Evolutionary conservation across 2,113 vertebrate genomes (phyloP), one percentile per base, ranked within the genome.

Genomic region (Oreochromis niloticus): DNA sequence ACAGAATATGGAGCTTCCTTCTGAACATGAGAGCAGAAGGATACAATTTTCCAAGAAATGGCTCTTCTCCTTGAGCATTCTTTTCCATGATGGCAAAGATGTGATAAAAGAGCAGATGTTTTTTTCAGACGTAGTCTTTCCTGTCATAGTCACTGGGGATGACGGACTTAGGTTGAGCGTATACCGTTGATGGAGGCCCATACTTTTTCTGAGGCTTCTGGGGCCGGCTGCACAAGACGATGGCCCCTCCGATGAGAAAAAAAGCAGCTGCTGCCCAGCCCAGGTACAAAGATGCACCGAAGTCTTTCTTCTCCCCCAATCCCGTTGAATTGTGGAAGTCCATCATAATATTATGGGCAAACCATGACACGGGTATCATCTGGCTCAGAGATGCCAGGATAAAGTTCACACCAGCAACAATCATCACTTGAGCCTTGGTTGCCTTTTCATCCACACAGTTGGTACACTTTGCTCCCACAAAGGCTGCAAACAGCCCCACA

Each of bases 381-480:
- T 95, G 97, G 92, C 97, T 95, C 89, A 99, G 0, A 1, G 96
- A 96, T 2, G 97, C 94, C 79, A 97, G 54, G 50, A 97, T 93
- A 95, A 98, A 98, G 78, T 97, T 91, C 63, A 95, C 96, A 0
- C 98, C 98, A 0, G 97, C 95, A 1, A 94, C 92, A 9, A 98
- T 97, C 95, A 97, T 98, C 94, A 98, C 96, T 93, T 97, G 97
- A 88, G 98, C 97, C 81, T 99, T 99, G 78, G 97, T 83, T 2
- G 92, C 79, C 55, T 98, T 97, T 0, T 98, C 97, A 22, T 98
- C 97, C 73, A 99, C 95, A 36, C 98, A 99, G 91, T 96, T 97
- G 86, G 98, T 99, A 92, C 98, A 99, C 94, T 99, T 97, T 12
- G 98, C 97, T 0, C 98, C 98, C 88, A 97, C 94, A 1, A 97